Base-by-base conservation (phyloP, 1,140 invertebrate genomes). In the Ptiloglossa arizonensis region DNA sequence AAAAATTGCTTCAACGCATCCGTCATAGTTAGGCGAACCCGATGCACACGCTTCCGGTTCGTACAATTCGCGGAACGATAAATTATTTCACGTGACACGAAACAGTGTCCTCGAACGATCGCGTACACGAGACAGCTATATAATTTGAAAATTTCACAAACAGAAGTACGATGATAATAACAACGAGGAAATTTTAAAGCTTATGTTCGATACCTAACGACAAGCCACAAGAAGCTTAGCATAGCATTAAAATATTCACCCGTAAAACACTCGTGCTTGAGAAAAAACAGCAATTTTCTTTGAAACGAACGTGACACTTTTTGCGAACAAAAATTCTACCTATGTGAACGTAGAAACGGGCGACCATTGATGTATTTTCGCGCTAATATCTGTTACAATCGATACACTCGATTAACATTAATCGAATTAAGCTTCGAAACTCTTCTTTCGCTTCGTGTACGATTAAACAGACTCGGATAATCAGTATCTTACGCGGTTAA, bases 201-300 rank as follows among this genome's bases (percentile, higher is more conserved):
- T 17, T 44, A 35, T 27, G 13, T 66, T 74, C 35, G 35, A 35
- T 35, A 66, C 19, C 0, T 27, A 44, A 54, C 32, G 6, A 54
- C 22, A 62, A 52, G 1, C 9, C 17, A 5, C 46, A 19, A 38
- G 15, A 72, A 41, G 38, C 19, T 72, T 50, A 27, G 11, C 2
- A 71, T 15, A 56, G 41, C 0, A 70, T 8, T 35, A 48, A 15
- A 22, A 6, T 17, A 17, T 29, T 66, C 4, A 0, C 38, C 17
- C 24, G 35, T 29, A 44, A 56, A 54, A 54, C 60, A 11, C 22
- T 73, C 71, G 19, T 44, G 48, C 35, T 74, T 6, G 1, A 8
- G n/a, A 13, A 4, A 19, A 29, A 19, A 64, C 4, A 48, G 32
- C 50, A 19, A 29, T 8, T 80, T 77, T 80, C 63, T 68, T 48